phyloP scores from a whole-genome alignment of 2,888 invertebrate species.

The Patella pellucida region DNA sequence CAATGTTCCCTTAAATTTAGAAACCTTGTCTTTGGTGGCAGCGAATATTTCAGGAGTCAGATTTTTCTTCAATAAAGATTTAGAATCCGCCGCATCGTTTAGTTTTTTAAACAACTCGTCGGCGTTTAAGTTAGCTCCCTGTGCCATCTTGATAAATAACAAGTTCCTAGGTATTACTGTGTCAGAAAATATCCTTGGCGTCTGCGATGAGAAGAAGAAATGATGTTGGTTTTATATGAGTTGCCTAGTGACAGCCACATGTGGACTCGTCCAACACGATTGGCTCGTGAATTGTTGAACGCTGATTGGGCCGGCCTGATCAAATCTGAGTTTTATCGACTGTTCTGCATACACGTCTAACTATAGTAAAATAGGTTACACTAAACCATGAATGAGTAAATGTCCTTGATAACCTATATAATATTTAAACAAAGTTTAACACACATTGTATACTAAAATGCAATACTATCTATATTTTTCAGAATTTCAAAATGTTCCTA shows the following conservation, averaged over 20 bases:
- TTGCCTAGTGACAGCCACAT: slow-evolving; percentile 1
- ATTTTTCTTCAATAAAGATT: slow-evolving; percentile 81
- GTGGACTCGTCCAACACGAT: neutral
- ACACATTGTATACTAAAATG: too few species aligned
- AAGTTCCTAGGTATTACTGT: neutral
- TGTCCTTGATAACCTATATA: too few species aligned
- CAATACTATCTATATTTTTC: too few species aligned
- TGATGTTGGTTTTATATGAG: slow-evolving; percentile 3
- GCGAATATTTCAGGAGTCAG: slow-evolving; percentile 47
- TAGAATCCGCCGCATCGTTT: slow-evolving; percentile 31
- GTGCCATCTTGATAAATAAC: slow-evolving; percentile 13
- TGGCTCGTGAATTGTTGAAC: neutral
- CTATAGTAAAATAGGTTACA: too few species aligned
- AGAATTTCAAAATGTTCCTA: too few species aligned
- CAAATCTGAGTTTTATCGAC: too few species aligned
- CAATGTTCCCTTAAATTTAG: slow-evolving; percentile 52
- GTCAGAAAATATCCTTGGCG: neutral
- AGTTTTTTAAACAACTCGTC: slow-evolving; percentile 36
- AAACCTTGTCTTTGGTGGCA: slow-evolving; percentile 45
- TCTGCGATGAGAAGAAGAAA: neutral
- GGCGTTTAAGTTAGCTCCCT: neutral
- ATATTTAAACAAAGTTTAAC: too few species aligned
- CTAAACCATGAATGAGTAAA: too few species aligned
- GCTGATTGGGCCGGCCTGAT: too few species aligned
- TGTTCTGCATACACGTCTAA: too few species aligned